Percentiles rank a stretch among this genome's conserved stretches.
phyloP scores from a whole-genome alignment of 2,113 vertebrate species.

The Murina feae region DNA sequence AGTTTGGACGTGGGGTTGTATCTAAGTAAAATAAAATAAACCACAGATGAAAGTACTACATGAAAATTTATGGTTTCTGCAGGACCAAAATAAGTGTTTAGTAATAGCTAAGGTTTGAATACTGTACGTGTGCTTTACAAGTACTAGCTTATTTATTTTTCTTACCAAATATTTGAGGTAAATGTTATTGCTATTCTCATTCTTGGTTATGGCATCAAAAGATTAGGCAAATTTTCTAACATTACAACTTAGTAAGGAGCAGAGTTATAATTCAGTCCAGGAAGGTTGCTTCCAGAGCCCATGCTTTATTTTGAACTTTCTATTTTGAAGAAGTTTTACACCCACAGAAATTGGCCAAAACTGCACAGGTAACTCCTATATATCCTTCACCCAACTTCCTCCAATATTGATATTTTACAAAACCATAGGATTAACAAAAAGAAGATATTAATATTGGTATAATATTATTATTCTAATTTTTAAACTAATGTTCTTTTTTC shows the following conservation, averaged over 20 bases:
- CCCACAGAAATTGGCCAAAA: not conserved
- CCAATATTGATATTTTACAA: not conserved
- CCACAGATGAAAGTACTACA: not conserved
- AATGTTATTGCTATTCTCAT: not conserved
- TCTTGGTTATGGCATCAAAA: not conserved
- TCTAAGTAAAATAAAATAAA: slow-evolving; percentile 52
- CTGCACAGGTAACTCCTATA: not conserved
- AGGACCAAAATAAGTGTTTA: slow-evolving; percentile 34
- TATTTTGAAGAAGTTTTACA: slow-evolving; percentile 31
- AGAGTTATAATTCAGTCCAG: not conserved
- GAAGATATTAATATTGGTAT: not conserved
- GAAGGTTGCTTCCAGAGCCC: not conserved
- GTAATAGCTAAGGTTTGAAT: slow-evolving; percentile 22
- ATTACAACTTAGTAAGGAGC: not conserved
- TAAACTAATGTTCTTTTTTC: not conserved
- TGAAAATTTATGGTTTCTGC: slow-evolving; percentile 28
- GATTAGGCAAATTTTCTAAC: not conserved
- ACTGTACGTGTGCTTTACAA: not conserved
- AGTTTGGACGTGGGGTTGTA: slow-evolving; percentile 21
- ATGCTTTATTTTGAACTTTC: not conserved
- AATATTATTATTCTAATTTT: not conserved
- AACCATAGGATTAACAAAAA: not conserved
- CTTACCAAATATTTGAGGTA: not conserved
- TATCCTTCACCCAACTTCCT: not conserved
- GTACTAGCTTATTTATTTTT: not conserved